Base-by-base conservation (phyloP, 2,888 invertebrate species). In the Noctua janthe region DNA sequence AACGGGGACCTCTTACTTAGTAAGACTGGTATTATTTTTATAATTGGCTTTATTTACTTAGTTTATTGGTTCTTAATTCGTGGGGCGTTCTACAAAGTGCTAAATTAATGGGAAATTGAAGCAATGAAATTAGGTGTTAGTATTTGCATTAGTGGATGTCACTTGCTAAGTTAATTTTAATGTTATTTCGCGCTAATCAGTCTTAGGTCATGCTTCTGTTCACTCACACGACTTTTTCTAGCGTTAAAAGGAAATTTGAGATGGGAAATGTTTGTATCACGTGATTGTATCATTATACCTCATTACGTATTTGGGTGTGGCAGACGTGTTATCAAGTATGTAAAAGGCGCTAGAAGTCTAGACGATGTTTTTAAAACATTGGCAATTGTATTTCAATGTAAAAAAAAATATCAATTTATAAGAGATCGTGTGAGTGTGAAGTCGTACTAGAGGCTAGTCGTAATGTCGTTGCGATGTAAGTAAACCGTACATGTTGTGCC, bases 71-170 rank as follows among this genome's bases (percentile, higher is more conserved):
- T 85, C 89, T 85, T 88, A 56, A 78, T 81, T 84, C 54, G 70
- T 89, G 66, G 71, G 80, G 84, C 76, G 84, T 83, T 85, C 82
- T 78, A 75, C 88, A 66, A 93, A 93, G 93, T 94, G 93, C 92
- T 94, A 91, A 91, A 89, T 92, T 90, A 90, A 83, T 87, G 87
- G 83, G 90, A 92, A 94, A 92, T 90, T 83, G 90, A 94, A 95
- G 94, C 94, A 94, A 94, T 94, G 89, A 93, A 94, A 90, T 91
- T 94, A 93, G 93, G 92, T 85, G 84, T 92, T 91, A 92, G 88
- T 86, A 83, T 90, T 88, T 87, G 87, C 83, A 80, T 90, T 89
- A 90, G 90, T 90, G 81, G 79, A 82, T 89, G 89, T 89, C 88
- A 88, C 87, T 87, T 87, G 87, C 88, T 90, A 85, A 88, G 88